Evolutionary conservation across 1,140 invertebrate species (phyloP).

Genomic region (Amphibalanus amphitrite): DNA sequence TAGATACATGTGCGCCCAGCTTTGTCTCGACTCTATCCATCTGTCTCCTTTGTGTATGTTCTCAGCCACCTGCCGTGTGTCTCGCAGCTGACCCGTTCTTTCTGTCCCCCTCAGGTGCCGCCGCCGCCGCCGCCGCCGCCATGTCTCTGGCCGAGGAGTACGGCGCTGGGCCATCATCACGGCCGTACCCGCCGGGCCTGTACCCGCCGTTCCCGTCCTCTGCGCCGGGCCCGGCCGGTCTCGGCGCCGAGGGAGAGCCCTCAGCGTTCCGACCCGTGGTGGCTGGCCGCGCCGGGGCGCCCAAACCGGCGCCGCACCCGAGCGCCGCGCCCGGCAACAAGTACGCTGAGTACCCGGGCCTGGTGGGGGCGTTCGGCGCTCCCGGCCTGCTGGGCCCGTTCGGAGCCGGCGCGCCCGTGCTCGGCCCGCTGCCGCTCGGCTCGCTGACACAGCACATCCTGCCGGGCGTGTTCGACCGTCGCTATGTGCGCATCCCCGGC

Average conservation of each 20-base stretch:
- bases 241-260: not conserved
- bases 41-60: no score
- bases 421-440: not conserved
- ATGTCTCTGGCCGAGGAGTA: not conserved
- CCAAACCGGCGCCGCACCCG: not conserved
- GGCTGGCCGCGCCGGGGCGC: not conserved
- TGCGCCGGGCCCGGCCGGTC: not conserved
- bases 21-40: no score
- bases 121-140: not conserved
- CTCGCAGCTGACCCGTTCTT: no score
- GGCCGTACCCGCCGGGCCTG: no score
- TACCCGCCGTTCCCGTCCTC: not conserved
- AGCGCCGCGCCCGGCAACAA: not conserved
- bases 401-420: not conserved
- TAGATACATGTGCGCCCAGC: no score
- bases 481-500: constrained; percentile 18
- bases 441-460: not conserved
- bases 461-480: constrained; percentile 14
- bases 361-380: not conserved
- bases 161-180: not conserved
- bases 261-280: not conserved
- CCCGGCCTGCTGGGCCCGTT: not conserved
- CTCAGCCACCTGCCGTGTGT: no score
- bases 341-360: not conserved
- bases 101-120: no score